A percentile compares a stretch with the other conserved stretches of the same genome.
phyloP scores from a whole-genome alignment of 2,797 vertebrate genomes.

The Spondyliosoma cantharus region DNA sequence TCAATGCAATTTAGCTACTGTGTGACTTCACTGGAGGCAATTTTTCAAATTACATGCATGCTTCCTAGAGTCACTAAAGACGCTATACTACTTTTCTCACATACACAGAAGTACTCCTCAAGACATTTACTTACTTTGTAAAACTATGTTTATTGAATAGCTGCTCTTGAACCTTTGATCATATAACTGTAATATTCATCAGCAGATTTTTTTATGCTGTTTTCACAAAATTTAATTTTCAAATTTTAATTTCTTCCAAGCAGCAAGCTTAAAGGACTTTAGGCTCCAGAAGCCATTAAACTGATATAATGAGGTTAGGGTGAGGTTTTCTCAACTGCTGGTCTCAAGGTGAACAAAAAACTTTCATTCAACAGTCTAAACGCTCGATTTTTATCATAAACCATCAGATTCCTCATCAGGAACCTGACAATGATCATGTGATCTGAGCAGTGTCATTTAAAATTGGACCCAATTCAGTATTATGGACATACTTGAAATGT shows the following conservation, averaged over 20 bases:
- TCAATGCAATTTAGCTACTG: too few species aligned
- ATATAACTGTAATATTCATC: too few species aligned
- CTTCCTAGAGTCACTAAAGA: too few species aligned
- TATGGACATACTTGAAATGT: constrained; percentile 18
- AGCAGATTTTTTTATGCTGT: background rate
- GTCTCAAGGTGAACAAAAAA: constrained; percentile 1
- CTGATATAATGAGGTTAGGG: background rate
- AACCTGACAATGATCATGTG: background rate
- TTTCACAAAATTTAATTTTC: background rate
- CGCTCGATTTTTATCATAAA: background rate
- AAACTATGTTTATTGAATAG: background rate
- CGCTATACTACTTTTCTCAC: too few species aligned
- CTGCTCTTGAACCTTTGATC: background rate
- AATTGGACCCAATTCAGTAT: background rate
- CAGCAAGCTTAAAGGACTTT: background rate
- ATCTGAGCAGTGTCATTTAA: background rate
- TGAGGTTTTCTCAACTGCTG: background rate
- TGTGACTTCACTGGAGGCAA: too few species aligned
- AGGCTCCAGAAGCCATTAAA: background rate
- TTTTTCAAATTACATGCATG: too few species aligned
- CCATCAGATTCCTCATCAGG: background rate
- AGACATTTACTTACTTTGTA: too few species aligned
- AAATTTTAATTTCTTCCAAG: background rate
- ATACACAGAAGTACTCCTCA: too few species aligned
- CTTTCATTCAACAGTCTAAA: background rate